Percentiles rank a stretch among this genome's conserved stretches.
Evolutionary conservation across 2,888 invertebrate genomes (phyloP).

Genomic region (Zhuqinia jingwanae): DNA sequence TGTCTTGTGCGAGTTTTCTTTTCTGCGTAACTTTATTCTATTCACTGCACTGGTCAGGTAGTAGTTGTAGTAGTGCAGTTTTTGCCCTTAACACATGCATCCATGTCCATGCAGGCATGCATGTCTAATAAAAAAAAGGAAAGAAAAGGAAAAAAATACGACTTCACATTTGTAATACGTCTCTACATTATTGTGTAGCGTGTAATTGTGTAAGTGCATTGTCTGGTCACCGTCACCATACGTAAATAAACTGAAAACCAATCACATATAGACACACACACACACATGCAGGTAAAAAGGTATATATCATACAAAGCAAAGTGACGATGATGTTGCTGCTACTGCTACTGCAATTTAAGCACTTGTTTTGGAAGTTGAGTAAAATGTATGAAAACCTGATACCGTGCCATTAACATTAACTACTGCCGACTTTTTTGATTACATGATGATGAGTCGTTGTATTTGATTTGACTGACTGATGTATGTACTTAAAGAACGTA

Average conservation of each 20-base stretch:
- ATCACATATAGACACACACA: too few relatives aligned
- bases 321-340: neutral
- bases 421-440: conserved; percentile 8
- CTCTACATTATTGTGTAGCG: conserved; percentile 9
- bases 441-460: conserved; percentile 9
- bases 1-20: conserved; percentile 24
- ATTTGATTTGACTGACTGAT: conserved; percentile 31
- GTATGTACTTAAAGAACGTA: conserved; percentile 5
- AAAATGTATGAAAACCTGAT: conserved; percentile 70
- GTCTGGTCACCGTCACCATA: conserved; percentile 64
- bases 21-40: neutral
- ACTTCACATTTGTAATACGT: conserved; percentile 37
- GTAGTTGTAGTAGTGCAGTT: conserved; percentile 19
- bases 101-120: conserved; percentile 69
- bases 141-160: conserved; percentile 32
- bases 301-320: neutral
- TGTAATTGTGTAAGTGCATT: conserved; percentile 66
- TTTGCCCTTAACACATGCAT: conserved; percentile 71
- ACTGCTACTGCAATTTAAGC: neutral
- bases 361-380: conserved; percentile 44
- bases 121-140: conserved; percentile 63
- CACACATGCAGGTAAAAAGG: neutral
- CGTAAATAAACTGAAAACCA: conserved; percentile 19
- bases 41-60: neutral
- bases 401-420: conserved; percentile 16